These are phyloP conservation scores for Pelusios castaneus DNA, from an alignment of 2,113 vertebrate genomes.

Conservation along the genomic window DNA sequence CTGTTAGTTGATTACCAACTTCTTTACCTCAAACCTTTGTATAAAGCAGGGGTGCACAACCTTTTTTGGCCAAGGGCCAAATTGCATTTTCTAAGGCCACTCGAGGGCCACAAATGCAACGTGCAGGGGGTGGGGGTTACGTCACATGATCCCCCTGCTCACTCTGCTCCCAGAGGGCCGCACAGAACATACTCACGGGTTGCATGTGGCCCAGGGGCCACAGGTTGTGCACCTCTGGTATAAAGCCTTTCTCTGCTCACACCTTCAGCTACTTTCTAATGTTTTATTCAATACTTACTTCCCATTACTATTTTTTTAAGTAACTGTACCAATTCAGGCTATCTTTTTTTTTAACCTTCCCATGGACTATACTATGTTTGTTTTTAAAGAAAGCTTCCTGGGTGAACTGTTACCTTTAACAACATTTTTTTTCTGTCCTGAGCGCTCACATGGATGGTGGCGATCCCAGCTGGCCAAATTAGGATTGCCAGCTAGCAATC, in stretches of 20 bases:
- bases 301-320: background rate
- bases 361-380: background rate
- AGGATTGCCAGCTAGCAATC: constrained; percentile 19
- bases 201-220: too few relatives aligned
- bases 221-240: too few relatives aligned
- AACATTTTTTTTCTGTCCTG: background rate
- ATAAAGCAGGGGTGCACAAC: too few relatives aligned
- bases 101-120: too few relatives aligned
- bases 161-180: too few relatives aligned
- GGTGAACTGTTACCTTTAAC: background rate
- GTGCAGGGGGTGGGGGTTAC: too few relatives aligned
- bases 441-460: background rate
- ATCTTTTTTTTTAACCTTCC: background rate
- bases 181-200: too few relatives aligned
- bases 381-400: constrained; percentile 30
- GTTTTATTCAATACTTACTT: constrained; percentile 49
- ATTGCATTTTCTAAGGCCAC: too few relatives aligned
- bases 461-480: background rate
- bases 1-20: background rate
- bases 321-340: background rate
- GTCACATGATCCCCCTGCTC: too few relatives aligned
- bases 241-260: background rate
- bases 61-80: too few relatives aligned
- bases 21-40: background rate
- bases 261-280: background rate